Percentiles rank a stretch among this genome's conserved stretches.
These are phyloP conservation scores for Actias luna DNA, from an alignment of 2,888 invertebrate species.

Conservation along the genomic window DNA sequence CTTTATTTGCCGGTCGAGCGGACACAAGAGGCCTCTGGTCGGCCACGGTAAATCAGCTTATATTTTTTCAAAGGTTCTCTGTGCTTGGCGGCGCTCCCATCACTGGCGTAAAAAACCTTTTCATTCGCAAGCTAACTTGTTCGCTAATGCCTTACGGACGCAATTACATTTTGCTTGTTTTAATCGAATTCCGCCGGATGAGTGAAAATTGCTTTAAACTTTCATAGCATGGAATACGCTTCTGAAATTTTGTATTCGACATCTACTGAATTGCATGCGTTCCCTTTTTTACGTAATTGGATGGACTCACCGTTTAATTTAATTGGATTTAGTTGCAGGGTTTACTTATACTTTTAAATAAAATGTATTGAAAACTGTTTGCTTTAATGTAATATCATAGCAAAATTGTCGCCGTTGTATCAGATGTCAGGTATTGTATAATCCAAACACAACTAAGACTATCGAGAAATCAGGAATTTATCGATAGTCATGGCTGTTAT, in stretches of 20 bases:
- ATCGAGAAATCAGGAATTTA: too few species aligned
- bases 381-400: too few species aligned
- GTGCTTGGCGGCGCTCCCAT: constrained; percentile 72
- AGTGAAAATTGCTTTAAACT: constrained; percentile 22
- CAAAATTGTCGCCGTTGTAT: too few species aligned
- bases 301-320: background rate
- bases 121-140: constrained; percentile 57
- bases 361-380: too few species aligned
- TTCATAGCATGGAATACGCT: constrained; percentile 22
- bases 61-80: constrained; percentile 78
- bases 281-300: background rate
- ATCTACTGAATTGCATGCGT: constrained; percentile 7
- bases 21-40: constrained; percentile 62
- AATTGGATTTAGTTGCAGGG: background rate
- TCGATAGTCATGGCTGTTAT: too few species aligned
- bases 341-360: background rate
- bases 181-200: constrained; percentile 24
- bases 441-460: too few species aligned
- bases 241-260: constrained; percentile 5
- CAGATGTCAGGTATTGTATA: too few species aligned
- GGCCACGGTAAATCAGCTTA: constrained; percentile 78
- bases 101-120: constrained; percentile 67
- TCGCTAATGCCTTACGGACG: constrained; percentile 38
- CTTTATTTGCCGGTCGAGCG: constrained; percentile 78
- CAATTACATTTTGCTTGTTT: constrained; percentile 17